phyloP scores from a whole-genome alignment of 2,888 invertebrate genomes.

The Brachylomia viminalis region DNA sequence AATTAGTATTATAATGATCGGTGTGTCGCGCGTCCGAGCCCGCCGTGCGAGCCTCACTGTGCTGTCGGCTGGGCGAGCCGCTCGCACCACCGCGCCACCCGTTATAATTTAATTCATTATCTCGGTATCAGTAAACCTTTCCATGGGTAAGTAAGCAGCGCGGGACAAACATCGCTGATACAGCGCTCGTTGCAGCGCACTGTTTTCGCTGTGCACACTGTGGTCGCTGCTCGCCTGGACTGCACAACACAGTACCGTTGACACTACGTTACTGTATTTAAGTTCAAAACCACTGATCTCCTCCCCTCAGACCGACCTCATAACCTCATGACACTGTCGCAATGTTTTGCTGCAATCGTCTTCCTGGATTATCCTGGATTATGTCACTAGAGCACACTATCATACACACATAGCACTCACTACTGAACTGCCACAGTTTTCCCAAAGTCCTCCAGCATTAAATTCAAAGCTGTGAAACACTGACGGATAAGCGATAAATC shows the following conservation, averaged over 20 bases:
- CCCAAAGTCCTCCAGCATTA: not conserved
- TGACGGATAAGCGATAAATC: slow-evolving; percentile 1
- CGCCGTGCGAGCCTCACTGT: slow-evolving; percentile 55
- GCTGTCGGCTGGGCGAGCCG: slow-evolving; percentile 48
- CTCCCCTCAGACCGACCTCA: not conserved
- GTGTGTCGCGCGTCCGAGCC: slow-evolving; percentile 31
- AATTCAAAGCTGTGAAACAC: not conserved
- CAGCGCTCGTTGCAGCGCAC: slow-evolving; percentile 21
- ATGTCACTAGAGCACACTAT: not conserved
- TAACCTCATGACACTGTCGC: not conserved
- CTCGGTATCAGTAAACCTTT: slow-evolving; percentile 65
- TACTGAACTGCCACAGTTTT: not conserved
- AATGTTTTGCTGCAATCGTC: not conserved
- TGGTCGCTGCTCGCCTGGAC: not conserved
- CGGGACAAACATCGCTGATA: slow-evolving; percentile 39
- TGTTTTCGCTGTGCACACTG: not conserved
- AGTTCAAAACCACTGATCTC: not conserved
- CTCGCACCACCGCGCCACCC: no score
- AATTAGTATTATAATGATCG: slow-evolving; percentile 18
- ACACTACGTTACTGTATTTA: not conserved
- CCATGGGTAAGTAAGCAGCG: slow-evolving; percentile 62
- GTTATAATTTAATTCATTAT: slow-evolving; percentile 70
- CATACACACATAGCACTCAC: slow-evolving; percentile 4
- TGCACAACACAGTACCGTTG: no score
- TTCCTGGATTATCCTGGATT: no score